These are phyloP conservation scores for Boloria selene DNA, from an alignment of 2,888 invertebrate genomes.

Conservation along the genomic window DNA sequence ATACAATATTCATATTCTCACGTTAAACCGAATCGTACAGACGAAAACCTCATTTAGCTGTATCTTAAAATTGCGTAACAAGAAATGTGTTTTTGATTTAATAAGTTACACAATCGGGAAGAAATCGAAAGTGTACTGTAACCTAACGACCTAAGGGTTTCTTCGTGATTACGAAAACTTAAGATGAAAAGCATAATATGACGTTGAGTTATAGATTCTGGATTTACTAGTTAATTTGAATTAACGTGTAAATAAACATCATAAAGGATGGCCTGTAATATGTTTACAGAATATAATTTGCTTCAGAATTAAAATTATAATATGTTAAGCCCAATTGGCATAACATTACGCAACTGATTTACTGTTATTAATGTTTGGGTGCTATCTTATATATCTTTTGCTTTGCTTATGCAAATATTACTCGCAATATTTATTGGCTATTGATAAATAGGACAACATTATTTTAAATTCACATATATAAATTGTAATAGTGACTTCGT, in stretches of 20 bases:
- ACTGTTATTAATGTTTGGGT: slow-evolving; percentile 34
- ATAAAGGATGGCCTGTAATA: slow-evolving; percentile 22
- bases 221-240: slow-evolving; percentile 20
- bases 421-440: slow-evolving; percentile 29
- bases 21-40: too few species aligned
- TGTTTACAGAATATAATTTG: slow-evolving; percentile 34
- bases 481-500: too few species aligned
- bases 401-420: slow-evolving; percentile 29
- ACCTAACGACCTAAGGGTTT: background rate
- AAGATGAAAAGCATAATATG: slow-evolving; percentile 9
- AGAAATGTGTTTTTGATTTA: background rate
- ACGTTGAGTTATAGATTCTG: slow-evolving; percentile 23
- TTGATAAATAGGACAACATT: slow-evolving; percentile 28
- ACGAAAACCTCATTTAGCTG: too few species aligned
- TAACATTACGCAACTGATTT: slow-evolving; percentile 30
- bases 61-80: too few species aligned
- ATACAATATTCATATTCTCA: too few species aligned
- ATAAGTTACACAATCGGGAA: background rate
- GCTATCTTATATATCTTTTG: slow-evolving; percentile 29
- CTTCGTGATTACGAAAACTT: background rate
- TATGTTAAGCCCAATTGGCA: slow-evolving; percentile 34
- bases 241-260: slow-evolving; percentile 19
- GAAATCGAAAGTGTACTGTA: background rate
- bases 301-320: slow-evolving; percentile 32
- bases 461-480: slow-evolving; percentile 17